phyloP scores from a whole-genome alignment of 2,888 invertebrate genomes.

The Thereva nobilitata region DNA sequence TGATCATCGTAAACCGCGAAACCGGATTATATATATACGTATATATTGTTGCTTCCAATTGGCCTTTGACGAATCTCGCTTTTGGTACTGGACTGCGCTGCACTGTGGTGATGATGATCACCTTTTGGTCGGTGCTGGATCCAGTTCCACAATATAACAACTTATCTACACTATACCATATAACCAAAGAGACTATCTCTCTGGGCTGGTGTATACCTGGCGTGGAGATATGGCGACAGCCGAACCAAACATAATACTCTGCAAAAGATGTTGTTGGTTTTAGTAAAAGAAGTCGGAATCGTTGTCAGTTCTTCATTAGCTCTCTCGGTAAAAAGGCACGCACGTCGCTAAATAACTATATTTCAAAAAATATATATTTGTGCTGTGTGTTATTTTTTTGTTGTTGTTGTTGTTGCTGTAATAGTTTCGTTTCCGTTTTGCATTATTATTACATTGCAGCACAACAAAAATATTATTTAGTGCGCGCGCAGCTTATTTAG shows the following conservation, averaged over 20 bases:
- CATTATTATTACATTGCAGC: too few relatives aligned
- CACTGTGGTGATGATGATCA: not conserved
- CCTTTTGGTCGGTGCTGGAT: not conserved
- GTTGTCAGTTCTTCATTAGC: slow-evolving; percentile 34
- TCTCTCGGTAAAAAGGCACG: slow-evolving; percentile 28
- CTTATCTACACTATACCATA: too few relatives aligned
- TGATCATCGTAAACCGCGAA: slow-evolving; percentile 8
- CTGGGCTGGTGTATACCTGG: too few relatives aligned
- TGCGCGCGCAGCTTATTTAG: slow-evolving; percentile 13
- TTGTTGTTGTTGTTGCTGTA: too few relatives aligned
- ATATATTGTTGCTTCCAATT: slow-evolving; percentile 6
- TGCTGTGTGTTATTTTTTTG: too few relatives aligned
- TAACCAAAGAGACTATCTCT: too few relatives aligned
- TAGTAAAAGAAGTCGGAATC: too few relatives aligned
- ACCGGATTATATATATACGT: slow-evolving; percentile 34
- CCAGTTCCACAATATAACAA: too few relatives aligned
- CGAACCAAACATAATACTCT: not conserved
- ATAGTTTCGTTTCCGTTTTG: too few relatives aligned
- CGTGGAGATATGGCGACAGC: too few relatives aligned
- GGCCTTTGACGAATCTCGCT: slow-evolving; percentile 39
- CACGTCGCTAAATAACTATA: too few relatives aligned
- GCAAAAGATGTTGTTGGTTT: slow-evolving; percentile 2
- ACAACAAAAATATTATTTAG: slow-evolving; percentile 2
- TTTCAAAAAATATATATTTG: too few relatives aligned
- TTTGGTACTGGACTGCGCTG: not conserved